Base-by-base conservation (phyloP, 2,797 vertebrate genomes). In the Cuculus canorus region DNA sequence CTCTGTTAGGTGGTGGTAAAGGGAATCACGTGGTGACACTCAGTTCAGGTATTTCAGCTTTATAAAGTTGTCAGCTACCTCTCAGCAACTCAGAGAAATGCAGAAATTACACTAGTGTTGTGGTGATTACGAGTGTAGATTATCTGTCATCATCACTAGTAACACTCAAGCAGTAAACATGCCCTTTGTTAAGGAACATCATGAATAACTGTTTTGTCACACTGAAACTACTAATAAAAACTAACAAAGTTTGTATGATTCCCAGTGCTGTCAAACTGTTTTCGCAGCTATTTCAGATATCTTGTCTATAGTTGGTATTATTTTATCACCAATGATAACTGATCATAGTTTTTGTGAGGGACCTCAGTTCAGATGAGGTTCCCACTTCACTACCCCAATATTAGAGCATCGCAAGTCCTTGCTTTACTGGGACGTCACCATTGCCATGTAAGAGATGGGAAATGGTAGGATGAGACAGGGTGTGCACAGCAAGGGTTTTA, bases 331-430 rank as follows among this genome's bases (percentile, higher is more conserved):
- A 70, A 0, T 30, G 22, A 28, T 18, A 39, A 2, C 0, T 8
- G 30, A 63, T 41, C 28, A 4, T 16, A 12, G 54, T 68, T 84
- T 84, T 64, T 2, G 0, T 17, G 50, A 64, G 57, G 9, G 39
- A 35, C 30, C 27, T 33, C 56, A 8, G 53, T 60, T 77, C 43
- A 63, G 28, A 41, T 13, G 8, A 68, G 30, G 50, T 75, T 81
- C 32, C 37, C 76, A 17, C 27, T 72, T 47, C 0, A 0, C 47
- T 66, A 23, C 13, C 25, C 21, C 43, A 21, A 35, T 24, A 33
- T 22, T 61, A 78, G 5, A 9, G 11, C 32, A 11, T 0, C 18
- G 32, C 6, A 2, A 83, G 30, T 63, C 14, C 24, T 72, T 0
- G 0, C 54, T 39, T 50, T 80, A 17, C 71, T 66, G 68, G 35